A percentile compares a stretch with the other conserved stretches of the same genome.
Evolutionary conservation across 2,888 invertebrate genomes (phyloP).

Genomic region (Eulithis testata): DNA sequence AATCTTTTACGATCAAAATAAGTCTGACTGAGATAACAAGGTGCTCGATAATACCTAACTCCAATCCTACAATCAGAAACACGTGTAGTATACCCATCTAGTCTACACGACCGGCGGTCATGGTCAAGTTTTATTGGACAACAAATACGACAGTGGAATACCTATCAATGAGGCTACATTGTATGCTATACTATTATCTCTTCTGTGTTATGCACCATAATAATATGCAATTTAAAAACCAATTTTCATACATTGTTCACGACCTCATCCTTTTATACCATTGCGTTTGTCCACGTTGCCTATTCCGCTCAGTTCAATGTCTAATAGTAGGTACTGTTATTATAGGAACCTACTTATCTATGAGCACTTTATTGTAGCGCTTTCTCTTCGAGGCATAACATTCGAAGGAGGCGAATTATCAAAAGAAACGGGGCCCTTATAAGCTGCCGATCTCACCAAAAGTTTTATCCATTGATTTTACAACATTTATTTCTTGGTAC

Average conservation of each 20-base stretch:
- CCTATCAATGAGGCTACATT: conserved; percentile 3
- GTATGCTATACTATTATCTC: background rate
- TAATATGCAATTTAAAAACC: background rate
- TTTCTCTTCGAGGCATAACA: no score
- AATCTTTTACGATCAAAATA: no score
- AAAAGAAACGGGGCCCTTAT: no score
- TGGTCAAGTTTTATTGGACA: conserved; percentile 9
- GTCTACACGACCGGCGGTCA: conserved; percentile 4
- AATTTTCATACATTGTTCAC: background rate
- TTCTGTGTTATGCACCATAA: background rate
- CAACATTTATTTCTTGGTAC: no score
- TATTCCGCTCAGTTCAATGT: background rate
- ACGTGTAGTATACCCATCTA: background rate
- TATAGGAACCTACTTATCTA: background rate
- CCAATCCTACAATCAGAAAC: no score
- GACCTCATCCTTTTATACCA: background rate
- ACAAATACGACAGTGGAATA: background rate
- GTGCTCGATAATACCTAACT: no score
- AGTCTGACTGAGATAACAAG: no score
- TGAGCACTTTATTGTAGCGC: conserved; percentile 24
- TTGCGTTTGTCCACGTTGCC: conserved; percentile 3
- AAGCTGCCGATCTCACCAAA: no score
- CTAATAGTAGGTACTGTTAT: background rate
- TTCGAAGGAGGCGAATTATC: no score
- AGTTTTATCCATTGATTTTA: no score